Evolutionary conservation across 2,113 vertebrate species (phyloP).

Genomic region (Phylloscopus trochilus): DNA sequence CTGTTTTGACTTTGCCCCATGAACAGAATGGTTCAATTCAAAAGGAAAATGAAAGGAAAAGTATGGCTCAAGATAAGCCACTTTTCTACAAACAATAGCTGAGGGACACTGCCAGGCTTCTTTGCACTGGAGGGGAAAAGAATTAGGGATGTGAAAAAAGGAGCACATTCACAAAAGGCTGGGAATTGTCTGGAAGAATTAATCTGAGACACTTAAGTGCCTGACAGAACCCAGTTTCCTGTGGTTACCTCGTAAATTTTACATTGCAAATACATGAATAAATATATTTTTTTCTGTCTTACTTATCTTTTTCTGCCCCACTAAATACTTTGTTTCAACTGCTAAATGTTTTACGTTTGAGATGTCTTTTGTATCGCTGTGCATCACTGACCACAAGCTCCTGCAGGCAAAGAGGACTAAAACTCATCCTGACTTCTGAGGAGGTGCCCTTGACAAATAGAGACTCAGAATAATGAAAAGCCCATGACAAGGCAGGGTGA

Average conservation of each 20-base stretch:
- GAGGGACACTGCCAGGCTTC: constrained; percentile 49
- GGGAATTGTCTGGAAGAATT: not conserved
- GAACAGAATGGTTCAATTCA: constrained; percentile 33
- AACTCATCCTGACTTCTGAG: not conserved
- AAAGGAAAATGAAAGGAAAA: constrained; percentile 60
- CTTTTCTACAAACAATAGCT: constrained; percentile 46
- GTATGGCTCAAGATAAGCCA: constrained; percentile 50
- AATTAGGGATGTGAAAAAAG: constrained; percentile 25
- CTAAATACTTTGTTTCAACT: not conserved
- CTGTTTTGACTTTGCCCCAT: constrained; percentile 22
- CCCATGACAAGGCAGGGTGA: not conserved
- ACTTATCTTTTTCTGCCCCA: not conserved
- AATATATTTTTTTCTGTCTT: not conserved
- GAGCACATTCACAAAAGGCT: not conserved
- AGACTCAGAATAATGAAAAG: not conserved
- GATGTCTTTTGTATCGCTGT: not conserved
- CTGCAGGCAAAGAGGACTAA: not conserved
- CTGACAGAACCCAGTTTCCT: not conserved
- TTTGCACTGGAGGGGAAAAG: constrained; percentile 9
- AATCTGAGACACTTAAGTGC: not conserved
- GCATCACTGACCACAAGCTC: not conserved
- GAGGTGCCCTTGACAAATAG: not conserved
- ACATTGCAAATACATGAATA: not conserved
- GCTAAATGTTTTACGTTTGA: not conserved
- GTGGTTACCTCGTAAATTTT: not conserved